Conservation (phyloP, 2,888 invertebrate species). For the Ethmia dodecea region DNA sequence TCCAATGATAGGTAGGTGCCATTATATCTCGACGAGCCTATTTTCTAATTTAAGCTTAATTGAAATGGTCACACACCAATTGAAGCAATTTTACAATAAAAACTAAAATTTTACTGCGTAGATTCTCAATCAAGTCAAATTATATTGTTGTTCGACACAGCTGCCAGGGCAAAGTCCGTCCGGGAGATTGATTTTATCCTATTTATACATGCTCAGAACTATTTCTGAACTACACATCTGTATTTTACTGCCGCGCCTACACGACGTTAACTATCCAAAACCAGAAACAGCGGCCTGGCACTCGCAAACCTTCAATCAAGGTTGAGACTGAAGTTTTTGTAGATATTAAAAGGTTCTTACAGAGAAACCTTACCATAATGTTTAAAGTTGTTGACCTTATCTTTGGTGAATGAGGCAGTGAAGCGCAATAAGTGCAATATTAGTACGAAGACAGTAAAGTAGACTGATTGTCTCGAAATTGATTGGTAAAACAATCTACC, state of each 20-base stretch:
- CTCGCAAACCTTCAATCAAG: conserved; percentile 24
- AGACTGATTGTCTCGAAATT: conserved; percentile 6
- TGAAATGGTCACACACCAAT: too few species aligned
- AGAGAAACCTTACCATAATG: conserved; percentile 29
- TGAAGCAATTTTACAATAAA: too few species aligned
- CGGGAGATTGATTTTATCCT: conserved; percentile 23
- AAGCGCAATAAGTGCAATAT: conserved; percentile 42
- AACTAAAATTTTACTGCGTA: too few species aligned
- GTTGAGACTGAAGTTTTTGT: conserved; percentile 15
- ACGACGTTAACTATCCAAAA: background rate
- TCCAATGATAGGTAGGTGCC: too few species aligned
- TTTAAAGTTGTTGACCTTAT: conserved; percentile 30
- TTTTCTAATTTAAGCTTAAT: too few species aligned
- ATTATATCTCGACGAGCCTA: too few species aligned
- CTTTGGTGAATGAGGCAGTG: conserved; percentile 25
- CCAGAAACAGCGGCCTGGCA: background rate
- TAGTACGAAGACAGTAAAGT: conserved; percentile 20
- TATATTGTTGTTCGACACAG: background rate
- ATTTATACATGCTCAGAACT: conserved; percentile 26
- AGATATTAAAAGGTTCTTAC: background rate
- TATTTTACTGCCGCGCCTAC: conserved; percentile 16
- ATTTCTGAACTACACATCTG: conserved; percentile 20
- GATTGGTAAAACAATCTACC: too few species aligned
- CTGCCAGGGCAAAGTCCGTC: conserved; percentile 39
- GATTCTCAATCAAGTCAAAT: background rate